A percentile compares a stretch with the other conserved stretches of the same genome.
phyloP scores from a whole-genome alignment of 2,113 vertebrate species.

The Hystrix brachyura region DNA sequence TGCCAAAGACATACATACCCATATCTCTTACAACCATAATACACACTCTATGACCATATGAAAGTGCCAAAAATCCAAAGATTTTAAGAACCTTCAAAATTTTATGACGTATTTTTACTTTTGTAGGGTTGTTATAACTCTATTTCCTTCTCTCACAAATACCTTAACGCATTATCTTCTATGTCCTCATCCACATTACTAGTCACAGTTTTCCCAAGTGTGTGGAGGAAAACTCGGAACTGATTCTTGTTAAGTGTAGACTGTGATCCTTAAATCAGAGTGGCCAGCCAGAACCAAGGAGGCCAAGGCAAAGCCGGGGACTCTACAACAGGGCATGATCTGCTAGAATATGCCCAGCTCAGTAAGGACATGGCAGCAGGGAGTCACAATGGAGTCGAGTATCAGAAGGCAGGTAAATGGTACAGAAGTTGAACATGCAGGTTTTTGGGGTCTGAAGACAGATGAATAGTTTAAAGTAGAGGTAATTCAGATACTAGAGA shows the following conservation, averaged over 20 bases:
- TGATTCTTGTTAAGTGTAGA: neutral
- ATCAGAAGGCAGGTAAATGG: neutral
- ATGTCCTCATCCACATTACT: neutral
- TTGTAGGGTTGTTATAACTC: neutral
- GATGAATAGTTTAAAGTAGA: neutral
- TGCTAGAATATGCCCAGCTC: neutral
- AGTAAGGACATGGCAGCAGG: neutral
- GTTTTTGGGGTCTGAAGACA: neutral
- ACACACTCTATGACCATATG: neutral
- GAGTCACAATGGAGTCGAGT: neutral
- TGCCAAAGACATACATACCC: neutral
- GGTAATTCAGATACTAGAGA: conserved; percentile 1
- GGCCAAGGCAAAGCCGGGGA: neutral
- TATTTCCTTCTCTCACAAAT: neutral
- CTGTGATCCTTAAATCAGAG: neutral
- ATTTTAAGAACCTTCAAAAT: neutral
- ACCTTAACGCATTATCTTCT: neutral
- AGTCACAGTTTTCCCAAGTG: neutral
- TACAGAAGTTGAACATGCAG: neutral
- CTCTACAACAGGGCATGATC: neutral
- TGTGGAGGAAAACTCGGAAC: neutral
- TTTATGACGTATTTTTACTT: neutral
- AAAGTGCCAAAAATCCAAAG: neutral
- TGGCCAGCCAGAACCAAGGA: neutral
- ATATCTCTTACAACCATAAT: neutral